phyloP scores from a whole-genome alignment of 1,140 invertebrate genomes.

The Venustaconcha ellipsiformis region DNA sequence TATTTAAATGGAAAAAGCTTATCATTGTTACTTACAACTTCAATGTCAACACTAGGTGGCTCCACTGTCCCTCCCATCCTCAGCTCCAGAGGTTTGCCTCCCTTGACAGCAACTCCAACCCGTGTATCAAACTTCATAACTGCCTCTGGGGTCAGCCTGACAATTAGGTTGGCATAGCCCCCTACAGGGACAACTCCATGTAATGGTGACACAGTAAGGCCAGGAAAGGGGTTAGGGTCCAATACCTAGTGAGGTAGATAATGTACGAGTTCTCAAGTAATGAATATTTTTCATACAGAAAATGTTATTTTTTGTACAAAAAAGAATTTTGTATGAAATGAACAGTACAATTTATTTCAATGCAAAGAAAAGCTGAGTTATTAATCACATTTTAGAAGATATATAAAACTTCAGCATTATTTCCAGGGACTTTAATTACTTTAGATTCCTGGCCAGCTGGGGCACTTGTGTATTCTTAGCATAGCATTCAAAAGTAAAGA shows the following conservation, averaged over 20 bases:
- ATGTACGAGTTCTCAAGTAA: too few species aligned
- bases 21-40: conserved; percentile 55
- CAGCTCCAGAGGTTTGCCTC: conserved; percentile 62
- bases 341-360: too few species aligned
- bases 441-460: too few species aligned
- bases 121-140: conserved; percentile 69
- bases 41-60: conserved; percentile 65
- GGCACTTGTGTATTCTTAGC: too few species aligned
- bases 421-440: too few species aligned
- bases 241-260: conserved; percentile 50
- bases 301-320: too few species aligned
- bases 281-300: too few species aligned
- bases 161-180: conserved; percentile 59
- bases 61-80: conserved; percentile 67
- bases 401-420: too few species aligned
- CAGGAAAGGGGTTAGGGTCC: conserved; percentile 66
- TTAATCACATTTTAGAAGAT: too few species aligned
- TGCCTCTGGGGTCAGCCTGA: conserved; percentile 61
- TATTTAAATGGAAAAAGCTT: background rate
- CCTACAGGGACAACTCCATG: conserved; percentile 67
- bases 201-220: conserved; percentile 60
- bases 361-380: too few species aligned
- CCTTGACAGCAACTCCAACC: conserved; percentile 64
- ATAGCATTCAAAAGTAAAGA: too few species aligned
- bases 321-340: too few species aligned